Evolutionary conservation across 2,797 vertebrate species (phyloP).

Genomic region (Schizopygopsis malacanthus): DNA sequence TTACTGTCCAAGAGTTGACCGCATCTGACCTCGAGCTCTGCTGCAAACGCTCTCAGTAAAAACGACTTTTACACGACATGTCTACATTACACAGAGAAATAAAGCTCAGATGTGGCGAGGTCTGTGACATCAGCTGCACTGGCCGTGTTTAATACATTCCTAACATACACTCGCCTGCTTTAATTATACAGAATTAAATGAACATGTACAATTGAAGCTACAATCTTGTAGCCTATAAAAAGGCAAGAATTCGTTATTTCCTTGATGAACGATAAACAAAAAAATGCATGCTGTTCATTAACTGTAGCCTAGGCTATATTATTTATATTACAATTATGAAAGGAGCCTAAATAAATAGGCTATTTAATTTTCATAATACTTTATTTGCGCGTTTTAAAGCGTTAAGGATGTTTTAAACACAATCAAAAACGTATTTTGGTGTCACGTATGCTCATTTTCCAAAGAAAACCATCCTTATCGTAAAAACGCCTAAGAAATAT

Average conservation of each 20-base stretch:
- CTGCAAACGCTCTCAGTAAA: background rate
- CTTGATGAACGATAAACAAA: background rate
- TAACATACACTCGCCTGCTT: background rate
- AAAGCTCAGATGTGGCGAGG: background rate
- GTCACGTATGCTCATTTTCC: background rate
- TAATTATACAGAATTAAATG: background rate
- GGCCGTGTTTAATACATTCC: background rate
- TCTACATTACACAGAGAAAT: background rate
- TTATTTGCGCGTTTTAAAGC: background rate
- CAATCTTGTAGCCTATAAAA: background rate
- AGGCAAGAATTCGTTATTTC: background rate
- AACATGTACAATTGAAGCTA: background rate
- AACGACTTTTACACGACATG: background rate
- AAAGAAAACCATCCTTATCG: background rate
- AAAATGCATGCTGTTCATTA: background rate
- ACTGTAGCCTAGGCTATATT: background rate
- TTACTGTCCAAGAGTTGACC: background rate
- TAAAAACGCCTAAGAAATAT: background rate
- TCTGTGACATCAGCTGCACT: background rate
- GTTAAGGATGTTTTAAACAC: background rate
- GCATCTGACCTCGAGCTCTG: constrained; percentile 9
- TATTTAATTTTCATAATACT: background rate
- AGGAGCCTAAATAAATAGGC: background rate
- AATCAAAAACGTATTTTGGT: too few species aligned
- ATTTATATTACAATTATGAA: background rate